Evolutionary conservation across 2,113 vertebrate genomes (phyloP).

Genomic region (Butorides virescens): DNA sequence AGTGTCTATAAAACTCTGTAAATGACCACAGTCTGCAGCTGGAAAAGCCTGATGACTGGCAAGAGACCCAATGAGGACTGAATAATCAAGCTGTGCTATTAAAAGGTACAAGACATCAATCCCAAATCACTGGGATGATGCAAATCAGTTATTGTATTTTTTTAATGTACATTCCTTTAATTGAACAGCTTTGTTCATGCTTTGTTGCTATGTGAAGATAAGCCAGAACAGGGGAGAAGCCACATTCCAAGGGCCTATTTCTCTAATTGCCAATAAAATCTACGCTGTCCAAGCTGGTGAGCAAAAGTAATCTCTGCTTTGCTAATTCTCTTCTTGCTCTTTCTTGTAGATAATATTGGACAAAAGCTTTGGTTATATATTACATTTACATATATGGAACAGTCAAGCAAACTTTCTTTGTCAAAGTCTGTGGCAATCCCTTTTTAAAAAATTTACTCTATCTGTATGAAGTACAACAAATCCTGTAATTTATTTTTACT

Average conservation of each 20-base stretch:
- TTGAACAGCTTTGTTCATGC: slow-evolving; percentile 46
- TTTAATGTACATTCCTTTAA: slow-evolving; percentile 60
- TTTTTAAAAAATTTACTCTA: neutral
- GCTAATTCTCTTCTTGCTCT: slow-evolving; percentile 13
- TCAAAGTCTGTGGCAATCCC: neutral
- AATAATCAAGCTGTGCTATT: slow-evolving; percentile 55
- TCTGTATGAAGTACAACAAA: neutral
- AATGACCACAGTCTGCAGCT: slow-evolving; percentile 60
- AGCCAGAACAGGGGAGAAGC: slow-evolving; percentile 26
- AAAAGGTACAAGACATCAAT: slow-evolving; percentile 59
- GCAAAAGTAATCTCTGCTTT: slow-evolving; percentile 5
- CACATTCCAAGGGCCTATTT: slow-evolving; percentile 7
- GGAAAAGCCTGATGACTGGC: slow-evolving; percentile 52
- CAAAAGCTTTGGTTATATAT: neutral
- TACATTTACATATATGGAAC: neutral
- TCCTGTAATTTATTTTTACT: neutral
- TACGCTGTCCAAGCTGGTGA: neutral
- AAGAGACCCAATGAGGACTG: neutral
- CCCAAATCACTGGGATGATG: slow-evolving; percentile 46
- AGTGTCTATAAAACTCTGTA: slow-evolving; percentile 60
- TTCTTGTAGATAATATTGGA: neutral
- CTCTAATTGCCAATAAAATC: slow-evolving; percentile 55
- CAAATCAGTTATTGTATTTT: slow-evolving; percentile 65
- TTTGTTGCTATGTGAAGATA: slow-evolving; percentile 59
- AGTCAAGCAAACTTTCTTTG: neutral